Base-by-base conservation (phyloP, 2,113 vertebrate genomes). In the Castor canadensis region DNA sequence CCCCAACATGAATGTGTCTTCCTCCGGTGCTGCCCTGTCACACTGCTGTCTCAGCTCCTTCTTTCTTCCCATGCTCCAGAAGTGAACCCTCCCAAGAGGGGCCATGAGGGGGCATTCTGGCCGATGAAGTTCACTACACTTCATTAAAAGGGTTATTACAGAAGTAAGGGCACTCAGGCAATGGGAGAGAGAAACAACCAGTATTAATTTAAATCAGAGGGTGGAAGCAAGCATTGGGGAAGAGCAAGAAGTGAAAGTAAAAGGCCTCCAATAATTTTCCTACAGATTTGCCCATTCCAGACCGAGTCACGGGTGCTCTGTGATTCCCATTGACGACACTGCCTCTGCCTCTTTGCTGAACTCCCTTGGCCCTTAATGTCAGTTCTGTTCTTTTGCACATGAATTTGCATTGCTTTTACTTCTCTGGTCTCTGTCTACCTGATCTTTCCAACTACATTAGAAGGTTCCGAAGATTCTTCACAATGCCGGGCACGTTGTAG, bases 1-100 rank as follows among this genome's bases (percentile, higher is more conserved):
- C 16, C 0, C 16, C 2, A 6, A 15, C 6, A 30, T 58, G 15
- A 2, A 30, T 0, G 17, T 11, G 32, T 69, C 12, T 35, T 35
- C 54, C 5, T 49, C 22, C n/a, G 9, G 4, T 3, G 26, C 30
- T 4, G 2, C 45, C 52, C 19, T 32, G 35, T 28, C 20, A 35
- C 13, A 3, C 9, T 32, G 40, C 17, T 20, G 2, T 26, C 76
- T 52, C 8, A 5, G 56, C 16, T 28, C 69, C 20, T 13, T 38
- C 3, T 10, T 28, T 13, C n/a, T 45, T 40, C 40, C 58, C n/a
- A 22, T 43, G 38, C 45, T 22, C 52, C 19, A 15, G 52, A 77
- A 43, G 80, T 6, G 11, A 58, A 12, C 30, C 38, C 26, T 5
- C 24, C 11, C 76, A 9, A 32, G 9, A 20, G 9, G 58, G n/a